These are phyloP conservation scores for Lophius piscatorius DNA, from an alignment of 2,113 vertebrate genomes.

Conservation along the genomic window DNA sequence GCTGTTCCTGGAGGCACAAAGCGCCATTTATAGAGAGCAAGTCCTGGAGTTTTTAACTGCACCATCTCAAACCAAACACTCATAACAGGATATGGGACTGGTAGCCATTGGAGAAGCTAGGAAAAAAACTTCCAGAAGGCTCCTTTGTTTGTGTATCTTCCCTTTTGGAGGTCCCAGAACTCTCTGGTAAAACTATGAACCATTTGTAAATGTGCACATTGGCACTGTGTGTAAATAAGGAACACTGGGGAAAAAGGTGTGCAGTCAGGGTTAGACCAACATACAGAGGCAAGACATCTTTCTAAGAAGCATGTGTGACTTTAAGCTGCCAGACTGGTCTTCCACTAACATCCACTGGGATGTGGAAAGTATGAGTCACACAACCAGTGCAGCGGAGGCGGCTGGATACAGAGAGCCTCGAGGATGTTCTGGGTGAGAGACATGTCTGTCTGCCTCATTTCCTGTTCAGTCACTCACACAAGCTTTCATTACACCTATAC, in stretches of 20 bases:
- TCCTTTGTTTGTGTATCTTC: slow-evolving; percentile 47
- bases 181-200: slow-evolving; percentile 44
- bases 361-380: slow-evolving; percentile 78
- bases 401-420: slow-evolving; percentile 62
- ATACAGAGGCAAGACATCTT: slow-evolving; percentile 29
- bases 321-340: slow-evolving; percentile 49
- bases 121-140: slow-evolving; percentile 58
- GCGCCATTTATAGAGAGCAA: slow-evolving; percentile 46
- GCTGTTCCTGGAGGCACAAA: slow-evolving; percentile 50
- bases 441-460: slow-evolving; percentile 71
- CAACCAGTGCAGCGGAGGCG: slow-evolving; percentile 47
- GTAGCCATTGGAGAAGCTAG: slow-evolving; percentile 26
- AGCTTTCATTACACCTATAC: slow-evolving; percentile 38
- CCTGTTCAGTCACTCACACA: slow-evolving; percentile 55
- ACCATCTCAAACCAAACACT: slow-evolving; percentile 58
- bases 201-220: slow-evolving; percentile 59
- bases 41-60: slow-evolving; percentile 55
- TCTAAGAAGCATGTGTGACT: slow-evolving; percentile 52
- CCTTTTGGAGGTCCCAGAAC: slow-evolving; percentile 35
- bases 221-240: slow-evolving; percentile 60
- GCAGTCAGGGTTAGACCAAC: slow-evolving; percentile 50
- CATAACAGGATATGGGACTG: slow-evolving; percentile 57
- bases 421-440: slow-evolving; percentile 76
- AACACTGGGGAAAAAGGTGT: slow-evolving; percentile 33
- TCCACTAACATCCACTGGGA: slow-evolving; percentile 66